Evolutionary conservation across 2,888 invertebrate species (phyloP).

Genomic region (Heliconius cydno): DNA sequence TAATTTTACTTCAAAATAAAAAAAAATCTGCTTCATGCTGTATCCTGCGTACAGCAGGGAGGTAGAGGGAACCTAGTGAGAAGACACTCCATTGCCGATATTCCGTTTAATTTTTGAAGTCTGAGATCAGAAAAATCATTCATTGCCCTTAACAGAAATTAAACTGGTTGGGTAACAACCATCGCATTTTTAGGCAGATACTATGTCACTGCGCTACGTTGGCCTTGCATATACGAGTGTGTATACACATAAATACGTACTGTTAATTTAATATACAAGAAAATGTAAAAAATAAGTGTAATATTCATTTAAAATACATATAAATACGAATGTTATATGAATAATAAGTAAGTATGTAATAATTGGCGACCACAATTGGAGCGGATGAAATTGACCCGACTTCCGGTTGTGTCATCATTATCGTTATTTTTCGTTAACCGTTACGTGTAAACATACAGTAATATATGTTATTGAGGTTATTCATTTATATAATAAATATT

Average conservation of each 20-base stretch:
- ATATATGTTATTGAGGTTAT: not conserved
- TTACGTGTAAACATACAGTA: slow-evolving; percentile 32
- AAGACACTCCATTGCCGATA: too few relatives aligned
- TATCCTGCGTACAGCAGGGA: too few relatives aligned
- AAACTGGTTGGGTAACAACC: too few relatives aligned
- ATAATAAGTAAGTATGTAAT: slow-evolving; percentile 9
- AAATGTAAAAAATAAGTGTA: not conserved
- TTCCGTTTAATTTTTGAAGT: too few relatives aligned
- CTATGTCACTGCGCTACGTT: too few relatives aligned
- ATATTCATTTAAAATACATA: not conserved
- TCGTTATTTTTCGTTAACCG: slow-evolving; percentile 35
- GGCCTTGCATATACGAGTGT: too few relatives aligned
- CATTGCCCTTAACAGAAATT: too few relatives aligned
- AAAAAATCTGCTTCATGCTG: too few relatives aligned
- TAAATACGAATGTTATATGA: slow-evolving; percentile 1
- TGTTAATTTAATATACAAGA: not conserved
- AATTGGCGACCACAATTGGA: slow-evolving; percentile 19
- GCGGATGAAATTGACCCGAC: slow-evolving; percentile 35
- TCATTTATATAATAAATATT: not conserved
- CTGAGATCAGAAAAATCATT: too few relatives aligned
- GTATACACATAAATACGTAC: not conserved
- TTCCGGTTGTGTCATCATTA: slow-evolving; percentile 35
- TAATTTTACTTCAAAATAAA: too few relatives aligned
- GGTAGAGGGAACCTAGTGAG: too few relatives aligned
- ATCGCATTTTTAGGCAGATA: too few relatives aligned